Evolutionary conservation across 2,888 invertebrate species (phyloP).

Genomic region (Zygothrica quintamaculata): DNA sequence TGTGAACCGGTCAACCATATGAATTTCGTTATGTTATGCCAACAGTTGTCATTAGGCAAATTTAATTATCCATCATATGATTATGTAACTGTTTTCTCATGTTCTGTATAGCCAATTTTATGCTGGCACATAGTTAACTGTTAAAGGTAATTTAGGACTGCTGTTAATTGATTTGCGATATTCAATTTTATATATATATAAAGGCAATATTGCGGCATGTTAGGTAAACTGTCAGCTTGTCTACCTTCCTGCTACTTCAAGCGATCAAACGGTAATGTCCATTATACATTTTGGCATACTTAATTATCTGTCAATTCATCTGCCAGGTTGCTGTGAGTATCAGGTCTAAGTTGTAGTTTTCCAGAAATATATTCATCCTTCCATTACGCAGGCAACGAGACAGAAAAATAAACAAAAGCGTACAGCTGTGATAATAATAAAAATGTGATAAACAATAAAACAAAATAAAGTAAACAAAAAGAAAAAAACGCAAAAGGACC

Average conservation of each 20-base stretch:
- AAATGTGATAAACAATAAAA: slow-evolving; percentile 72
- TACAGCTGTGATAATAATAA: slow-evolving; percentile 66
- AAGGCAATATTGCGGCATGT: too few relatives aligned
- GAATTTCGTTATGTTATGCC: too few relatives aligned
- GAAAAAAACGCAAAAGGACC: neutral
- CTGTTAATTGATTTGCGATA: too few relatives aligned
- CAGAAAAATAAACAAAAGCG: slow-evolving; percentile 27
- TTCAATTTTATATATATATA: too few relatives aligned
- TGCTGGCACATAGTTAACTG: too few relatives aligned
- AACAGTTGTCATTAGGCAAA: neutral
- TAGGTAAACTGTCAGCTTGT: neutral
- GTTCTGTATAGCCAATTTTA: too few relatives aligned
- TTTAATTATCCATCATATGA: neutral
- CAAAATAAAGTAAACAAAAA: slow-evolving; percentile 24
- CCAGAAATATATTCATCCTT: slow-evolving; percentile 35
- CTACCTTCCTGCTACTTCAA: slow-evolving; percentile 4
- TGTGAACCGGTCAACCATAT: too few relatives aligned
- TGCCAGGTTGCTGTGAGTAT: slow-evolving; percentile 32
- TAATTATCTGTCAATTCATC: slow-evolving; percentile 66
- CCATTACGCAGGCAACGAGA: slow-evolving; percentile 30
- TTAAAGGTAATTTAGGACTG: too few relatives aligned
- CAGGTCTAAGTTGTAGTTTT: slow-evolving; percentile 49
- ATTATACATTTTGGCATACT: slow-evolving; percentile 52
- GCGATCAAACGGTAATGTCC: slow-evolving; percentile 17
- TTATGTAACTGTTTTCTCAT: too few relatives aligned